These are phyloP conservation scores for Idaea aversata DNA, from an alignment of 2,888 invertebrate genomes.

Conservation along the genomic window DNA sequence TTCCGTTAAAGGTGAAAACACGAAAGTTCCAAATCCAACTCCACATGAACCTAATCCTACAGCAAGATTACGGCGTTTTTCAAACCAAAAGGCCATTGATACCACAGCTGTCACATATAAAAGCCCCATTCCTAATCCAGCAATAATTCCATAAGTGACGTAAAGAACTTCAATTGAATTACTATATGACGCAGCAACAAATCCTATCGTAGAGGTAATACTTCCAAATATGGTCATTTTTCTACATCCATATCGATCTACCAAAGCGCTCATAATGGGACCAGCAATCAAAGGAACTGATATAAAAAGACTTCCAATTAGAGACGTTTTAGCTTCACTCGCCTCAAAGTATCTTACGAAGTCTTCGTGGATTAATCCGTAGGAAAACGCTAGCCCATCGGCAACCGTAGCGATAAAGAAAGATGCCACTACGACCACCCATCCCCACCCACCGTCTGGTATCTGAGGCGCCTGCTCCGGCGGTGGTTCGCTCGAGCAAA, in stretches of 20 bases:
- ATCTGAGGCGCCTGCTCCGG: constrained; percentile 78
- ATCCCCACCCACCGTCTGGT: constrained; percentile 95
- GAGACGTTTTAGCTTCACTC: constrained; percentile 91
- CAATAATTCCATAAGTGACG: constrained; percentile 90
- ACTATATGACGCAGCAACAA: constrained; percentile 86
- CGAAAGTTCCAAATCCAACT: constrained; percentile 93
- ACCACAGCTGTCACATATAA: constrained; percentile 95
- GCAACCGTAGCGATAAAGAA: constrained; percentile 93
- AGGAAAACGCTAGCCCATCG: constrained; percentile 96
- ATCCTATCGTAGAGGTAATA: constrained; percentile 86
- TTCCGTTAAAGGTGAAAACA: constrained; percentile 91
- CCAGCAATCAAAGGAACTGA: constrained; percentile 93
- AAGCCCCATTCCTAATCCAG: constrained; percentile 91
- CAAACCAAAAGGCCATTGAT: constrained; percentile 95
- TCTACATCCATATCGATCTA: constrained; percentile 91
- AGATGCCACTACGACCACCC: constrained; percentile 93
- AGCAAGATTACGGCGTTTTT: constrained; percentile 91
- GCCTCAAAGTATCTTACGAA: constrained; percentile 88
- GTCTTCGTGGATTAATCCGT: constrained; percentile 91
- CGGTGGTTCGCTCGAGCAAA: constrained; percentile 62
- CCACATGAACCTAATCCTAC: constrained; percentile 94
- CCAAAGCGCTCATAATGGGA: constrained; percentile 90
- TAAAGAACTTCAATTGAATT: constrained; percentile 88
- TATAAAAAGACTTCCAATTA: constrained; percentile 94
- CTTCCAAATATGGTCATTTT: constrained; percentile 88